Evolutionary conservation across 2,888 invertebrate species (phyloP).

Genomic region (Melangyna quadrimaculata): DNA sequence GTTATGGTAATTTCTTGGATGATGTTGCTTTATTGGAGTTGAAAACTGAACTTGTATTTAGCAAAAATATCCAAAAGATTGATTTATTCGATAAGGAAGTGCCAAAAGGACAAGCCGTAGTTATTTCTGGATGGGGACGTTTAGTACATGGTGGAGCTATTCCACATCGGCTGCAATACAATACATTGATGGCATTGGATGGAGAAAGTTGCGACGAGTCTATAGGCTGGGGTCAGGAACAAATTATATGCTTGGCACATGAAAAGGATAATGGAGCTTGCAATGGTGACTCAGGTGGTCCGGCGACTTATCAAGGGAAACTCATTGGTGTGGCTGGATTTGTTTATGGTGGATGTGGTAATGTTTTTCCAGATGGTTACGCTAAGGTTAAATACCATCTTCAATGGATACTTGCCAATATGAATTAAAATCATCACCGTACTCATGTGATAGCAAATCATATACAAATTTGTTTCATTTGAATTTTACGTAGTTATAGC

Average conservation of each 20-base stretch:
- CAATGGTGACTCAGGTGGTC: slow-evolving; percentile 79
- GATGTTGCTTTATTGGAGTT: slow-evolving; percentile 78
- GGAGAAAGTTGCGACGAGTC: neutral
- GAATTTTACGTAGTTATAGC: too few relatives aligned
- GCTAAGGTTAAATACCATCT: slow-evolving; percentile 73
- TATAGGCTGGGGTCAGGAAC: neutral
- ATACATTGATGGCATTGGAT: slow-evolving; percentile 63
- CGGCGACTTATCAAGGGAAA: slow-evolving; percentile 75
- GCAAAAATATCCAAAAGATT: slow-evolving; percentile 73
- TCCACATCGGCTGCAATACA: slow-evolving; percentile 74
- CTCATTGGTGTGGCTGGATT: slow-evolving; percentile 78
- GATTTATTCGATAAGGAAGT: slow-evolving; percentile 73
- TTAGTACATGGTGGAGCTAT: slow-evolving; percentile 71
- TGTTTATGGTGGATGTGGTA: slow-evolving; percentile 76
- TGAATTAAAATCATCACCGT: neutral
- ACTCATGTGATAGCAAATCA: too few relatives aligned
- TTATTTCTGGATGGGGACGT: slow-evolving; percentile 78
- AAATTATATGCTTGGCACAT: slow-evolving; percentile 75
- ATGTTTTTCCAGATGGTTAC: slow-evolving; percentile 77
- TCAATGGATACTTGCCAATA: slow-evolving; percentile 32
- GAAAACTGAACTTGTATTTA: slow-evolving; percentile 63
- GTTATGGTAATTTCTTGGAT: slow-evolving; percentile 72
- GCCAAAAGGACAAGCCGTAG: slow-evolving; percentile 71
- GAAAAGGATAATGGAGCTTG: slow-evolving; percentile 75
- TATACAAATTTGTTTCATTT: too few relatives aligned